Evolutionary conservation across 2,888 invertebrate species (phyloP), one percentile per base, ranked within the genome.

Genomic region (Syrphus vitripennis): DNA sequence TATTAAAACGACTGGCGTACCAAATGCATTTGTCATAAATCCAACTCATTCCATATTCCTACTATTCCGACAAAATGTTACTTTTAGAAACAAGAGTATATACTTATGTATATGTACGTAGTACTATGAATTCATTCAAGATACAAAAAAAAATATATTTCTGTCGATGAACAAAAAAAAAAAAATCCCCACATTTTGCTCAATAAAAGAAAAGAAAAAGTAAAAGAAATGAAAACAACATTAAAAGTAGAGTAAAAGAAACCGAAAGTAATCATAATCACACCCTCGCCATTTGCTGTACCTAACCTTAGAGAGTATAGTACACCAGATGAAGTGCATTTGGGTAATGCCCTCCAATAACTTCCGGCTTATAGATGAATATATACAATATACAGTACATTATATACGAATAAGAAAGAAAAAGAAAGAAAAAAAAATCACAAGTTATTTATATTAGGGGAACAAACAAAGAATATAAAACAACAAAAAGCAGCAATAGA

Each of bases 161-260:
- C 14, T 42, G 21, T 69, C 75, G 57, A 70, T 83, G 42, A 70
- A 83, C 63, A 63, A 79, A 63, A 74, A 70, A 83, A 55, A 63
- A 79, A 63, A 74, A 75, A 65, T 79, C 78, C 70, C 55, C 29
- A 70, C 21, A 67, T 74, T 69, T 74, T 65, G 75, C 57, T 65
- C 24, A 31, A 45, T 34, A 50, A 26, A 12, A 48, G 12, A 10
- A 59, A n/a, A 53, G 16, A 34, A 63, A 50, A 74, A 48, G 10
- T 9, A 16, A 40, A 16, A 71, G 31, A 50, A 45, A 37, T 21
- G 26, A 65, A 55, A 7, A 40, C 14, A 29, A 55, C 50, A 74
- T 74, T 76, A 63, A 74, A 83, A 83, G 69, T 78, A 55, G 83
- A 78, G 78, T 74, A 83, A 78, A 83, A 74, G 83, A 83, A 78